Evolutionary conservation across 2,888 invertebrate species (phyloP).

Genomic region (Anagyrus pseudococci): DNA sequence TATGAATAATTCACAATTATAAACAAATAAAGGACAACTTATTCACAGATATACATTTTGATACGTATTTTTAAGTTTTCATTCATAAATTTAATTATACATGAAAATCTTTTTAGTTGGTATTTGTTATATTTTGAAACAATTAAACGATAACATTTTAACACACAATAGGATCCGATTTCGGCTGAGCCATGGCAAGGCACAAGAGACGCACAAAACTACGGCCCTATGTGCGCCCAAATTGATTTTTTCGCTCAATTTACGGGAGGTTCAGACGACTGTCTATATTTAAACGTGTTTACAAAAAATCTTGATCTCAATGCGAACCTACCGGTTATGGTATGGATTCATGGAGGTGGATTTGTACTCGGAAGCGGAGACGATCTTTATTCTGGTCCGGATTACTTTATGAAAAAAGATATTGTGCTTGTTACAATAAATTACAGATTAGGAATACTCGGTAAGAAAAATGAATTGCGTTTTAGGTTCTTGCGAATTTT

Average conservation of each 20-base stretch:
- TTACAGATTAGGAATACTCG: constrained; percentile 51
- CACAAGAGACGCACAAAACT: constrained; percentile 46
- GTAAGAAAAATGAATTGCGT: constrained; percentile 38
- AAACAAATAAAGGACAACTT: no score
- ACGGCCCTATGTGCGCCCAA: constrained; percentile 39
- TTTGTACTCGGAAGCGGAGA: constrained; percentile 46
- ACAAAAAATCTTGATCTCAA: constrained; percentile 28
- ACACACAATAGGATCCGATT: constrained; percentile 60
- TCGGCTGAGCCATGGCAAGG: constrained; percentile 60
- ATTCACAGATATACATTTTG: no score
- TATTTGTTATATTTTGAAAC: no score
- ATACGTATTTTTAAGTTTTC: no score
- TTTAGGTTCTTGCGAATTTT: no score
- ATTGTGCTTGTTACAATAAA: constrained; percentile 53
- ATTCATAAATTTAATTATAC: no score
- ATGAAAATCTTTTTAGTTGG: no score
- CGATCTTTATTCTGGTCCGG: constrained; percentile 46
- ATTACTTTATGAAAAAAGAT: constrained; percentile 51
- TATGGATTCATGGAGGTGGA: constrained; percentile 53
- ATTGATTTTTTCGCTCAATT: constrained; percentile 11
- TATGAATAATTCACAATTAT: no score
- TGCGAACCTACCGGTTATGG: constrained; percentile 45
- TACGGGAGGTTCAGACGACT: constrained; percentile 50
- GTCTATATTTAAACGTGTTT: constrained; percentile 54
- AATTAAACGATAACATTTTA: no score